phyloP scores from a whole-genome alignment of 2,888 invertebrate species.

The Cheilosia variabilis region DNA sequence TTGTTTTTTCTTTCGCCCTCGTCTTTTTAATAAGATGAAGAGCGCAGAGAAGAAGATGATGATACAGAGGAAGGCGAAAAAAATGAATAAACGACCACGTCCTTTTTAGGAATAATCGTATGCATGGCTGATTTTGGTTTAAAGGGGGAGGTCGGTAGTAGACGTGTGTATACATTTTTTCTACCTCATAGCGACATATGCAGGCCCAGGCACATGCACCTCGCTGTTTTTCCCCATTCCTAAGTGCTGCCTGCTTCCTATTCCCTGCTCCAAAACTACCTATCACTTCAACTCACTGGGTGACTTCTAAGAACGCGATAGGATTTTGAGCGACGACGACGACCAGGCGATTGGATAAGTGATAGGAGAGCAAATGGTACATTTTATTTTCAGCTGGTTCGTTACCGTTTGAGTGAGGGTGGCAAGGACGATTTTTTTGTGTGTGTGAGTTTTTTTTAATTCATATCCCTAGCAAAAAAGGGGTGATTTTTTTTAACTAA shows the following conservation, averaged over 20 bases:
- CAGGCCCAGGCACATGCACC: slow-evolving; percentile 25
- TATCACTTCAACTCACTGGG: slow-evolving; percentile 1
- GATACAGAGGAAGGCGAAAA: slow-evolving; percentile 54
- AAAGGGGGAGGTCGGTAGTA: slow-evolving; percentile 21
- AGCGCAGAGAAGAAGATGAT: slow-evolving; percentile 65
- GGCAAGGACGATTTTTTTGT: slow-evolving; percentile 28
- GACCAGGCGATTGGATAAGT: slow-evolving; percentile 50
- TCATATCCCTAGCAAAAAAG: slow-evolving; percentile 51
- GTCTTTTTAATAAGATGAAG: slow-evolving; percentile 74
- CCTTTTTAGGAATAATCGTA: slow-evolving; percentile 73
- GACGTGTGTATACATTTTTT: slow-evolving; percentile 44
- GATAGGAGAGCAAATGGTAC: slow-evolving; percentile 42
- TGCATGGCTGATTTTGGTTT: slow-evolving; percentile 67
- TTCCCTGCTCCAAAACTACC: not conserved
- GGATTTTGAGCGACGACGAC: slow-evolving; percentile 40
- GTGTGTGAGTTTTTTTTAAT: slow-evolving; percentile 58
- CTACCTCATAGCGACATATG: slow-evolving; percentile 50
- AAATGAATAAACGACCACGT: slow-evolving; percentile 43
- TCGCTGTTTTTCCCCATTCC: slow-evolving; percentile 32
- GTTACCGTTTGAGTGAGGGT: slow-evolving; percentile 30
- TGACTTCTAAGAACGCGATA: slow-evolving; percentile 45
- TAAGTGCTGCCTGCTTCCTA: not conserved
- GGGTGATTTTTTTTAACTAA: slow-evolving; percentile 50
- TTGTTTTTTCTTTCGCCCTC: slow-evolving; percentile 71
- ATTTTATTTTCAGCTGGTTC: slow-evolving; percentile 28